Base-by-base conservation (phyloP, 2,113 vertebrate genomes). In the Sinosuthora webbiana region DNA sequence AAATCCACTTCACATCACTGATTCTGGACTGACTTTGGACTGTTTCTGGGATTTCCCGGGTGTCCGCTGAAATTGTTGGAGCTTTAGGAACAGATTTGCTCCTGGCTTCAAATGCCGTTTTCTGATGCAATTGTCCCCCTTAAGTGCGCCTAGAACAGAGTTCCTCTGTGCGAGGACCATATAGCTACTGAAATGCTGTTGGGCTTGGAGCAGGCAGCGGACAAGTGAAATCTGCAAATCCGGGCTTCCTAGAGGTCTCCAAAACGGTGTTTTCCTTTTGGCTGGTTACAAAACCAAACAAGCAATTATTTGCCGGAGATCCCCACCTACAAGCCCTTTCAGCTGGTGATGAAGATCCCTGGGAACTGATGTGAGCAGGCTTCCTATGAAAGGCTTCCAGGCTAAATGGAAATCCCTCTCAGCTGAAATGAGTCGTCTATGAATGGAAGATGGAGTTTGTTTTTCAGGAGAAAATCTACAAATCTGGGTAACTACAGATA, bases 51-150 rank as follows among this genome's bases (percentile, higher is more conserved):
- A 78, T 83, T 93, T 94, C 89, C 84, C 2, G 45, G 50, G 47
- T 59, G 67, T 65, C 68, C 0, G 0, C 42, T 88, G 96, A 77
- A 85, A 47, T 47, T 85, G 87, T 65, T 63, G 0, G 30, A 83
- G 93, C 87, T 94, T 73, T 73, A 63, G 82, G 67, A 95, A 90
- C 94, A 96, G 90, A 88, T 97, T 96, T 95, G 62, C 55, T 93
- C 23, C 82, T 95, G 93, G 90, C 91, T 91, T 45, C 50, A 31
- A 18, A 52, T 19, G 25, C 77, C 2, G 0, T 78, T 90, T 90
- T 77, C 75, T 52, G 76, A 74, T 77, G 73, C 62, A 59, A 25
- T 84, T 93, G 93, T 86, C 56, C 65, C 68, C 68, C 56, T 53
- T 28, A 76, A 60, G 31, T 50, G 44, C 6, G n/a, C 41, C 25